Evolutionary conservation across 2,113 vertebrate species (phyloP), one percentile per base, ranked within the genome.

Genomic region (Melanotaenia duboulayi): DNA sequence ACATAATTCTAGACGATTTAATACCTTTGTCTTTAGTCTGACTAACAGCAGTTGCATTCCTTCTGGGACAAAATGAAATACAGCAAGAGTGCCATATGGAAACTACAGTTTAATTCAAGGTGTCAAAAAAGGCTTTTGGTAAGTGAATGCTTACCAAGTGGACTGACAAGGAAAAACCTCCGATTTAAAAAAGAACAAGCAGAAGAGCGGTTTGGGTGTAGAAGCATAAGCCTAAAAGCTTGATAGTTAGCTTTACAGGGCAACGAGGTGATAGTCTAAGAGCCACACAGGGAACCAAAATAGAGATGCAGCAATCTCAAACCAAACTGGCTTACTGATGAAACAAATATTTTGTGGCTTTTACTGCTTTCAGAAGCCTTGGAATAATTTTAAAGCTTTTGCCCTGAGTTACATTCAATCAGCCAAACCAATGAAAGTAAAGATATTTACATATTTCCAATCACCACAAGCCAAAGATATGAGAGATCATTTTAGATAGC

Each of bases 11-110:
- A 75, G 24, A 64, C 67, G 82, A 89, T 88, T 78, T 82, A 78
- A 90, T 82, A 71, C 84, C 78, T 80, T 86, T 40, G 76, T 74
- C 76, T 65, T 68, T 80, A 67, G 66, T 78, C 52, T 64, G 13
- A 78, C 46, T 79, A 74, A 79, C 62, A 55, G 62, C 72, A 22
- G 39, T 68, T 70, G 70, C 78, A 86, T 80, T n/a, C n/a, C 77
- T 85, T 69, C 63, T 1, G 0, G 61, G 60, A 76, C 62, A 68
- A 72, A 63, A 65, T 67, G 51, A 42, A 54, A 48, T 17, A 63
- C 39, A 58, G 65, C 25, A 20, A 24, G 28, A 66, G 28, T 37
- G 66, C 17, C 20, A 35, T 42, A 59, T 60, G 71, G 22, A 65
- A 12, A 25, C 50, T 19, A 13, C 35, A 49, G n/a, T 55, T 51